A percentile compares a stretch with the other conserved stretches of the same genome.
These are phyloP conservation scores for Coptotermes formosanus DNA, from an alignment of 1,140 invertebrate species.

Conservation along the genomic window DNA sequence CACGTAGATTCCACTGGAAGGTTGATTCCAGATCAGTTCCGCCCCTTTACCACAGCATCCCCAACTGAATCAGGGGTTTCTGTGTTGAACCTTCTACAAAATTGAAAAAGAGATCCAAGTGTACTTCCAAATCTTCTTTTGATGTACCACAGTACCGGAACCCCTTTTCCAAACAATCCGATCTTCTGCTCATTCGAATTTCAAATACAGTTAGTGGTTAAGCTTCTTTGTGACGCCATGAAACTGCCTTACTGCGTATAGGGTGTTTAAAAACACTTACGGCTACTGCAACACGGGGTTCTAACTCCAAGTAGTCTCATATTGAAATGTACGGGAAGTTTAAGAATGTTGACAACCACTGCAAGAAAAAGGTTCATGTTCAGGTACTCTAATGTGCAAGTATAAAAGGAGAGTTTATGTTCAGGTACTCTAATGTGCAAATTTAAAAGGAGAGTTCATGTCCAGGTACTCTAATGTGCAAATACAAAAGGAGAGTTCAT, in stretches of 20 bases:
- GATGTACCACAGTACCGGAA: not conserved
- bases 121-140: not conserved
- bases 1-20: not conserved
- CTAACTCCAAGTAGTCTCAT: no score
- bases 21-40: not conserved
- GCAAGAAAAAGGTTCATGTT: no score
- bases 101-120: not conserved
- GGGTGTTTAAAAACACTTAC: not conserved
- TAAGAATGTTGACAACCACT: not conserved
- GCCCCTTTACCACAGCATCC: not conserved
- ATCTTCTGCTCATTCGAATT: constrained; percentile 2
- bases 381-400: no score
- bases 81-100: not conserved
- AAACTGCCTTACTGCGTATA: not conserved
- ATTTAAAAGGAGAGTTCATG: no score
- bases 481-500: no score
- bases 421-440: no score
- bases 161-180: not conserved
- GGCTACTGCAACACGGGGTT: not conserved
- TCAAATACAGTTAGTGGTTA: constrained; percentile 2
- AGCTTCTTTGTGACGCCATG: not conserved
- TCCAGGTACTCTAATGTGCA: no score
- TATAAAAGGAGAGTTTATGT: no score
- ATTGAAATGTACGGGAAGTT: not conserved
- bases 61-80: not conserved